Conservation (phyloP, 2,113 vertebrate species). For the Ascaphus truei region DNA sequence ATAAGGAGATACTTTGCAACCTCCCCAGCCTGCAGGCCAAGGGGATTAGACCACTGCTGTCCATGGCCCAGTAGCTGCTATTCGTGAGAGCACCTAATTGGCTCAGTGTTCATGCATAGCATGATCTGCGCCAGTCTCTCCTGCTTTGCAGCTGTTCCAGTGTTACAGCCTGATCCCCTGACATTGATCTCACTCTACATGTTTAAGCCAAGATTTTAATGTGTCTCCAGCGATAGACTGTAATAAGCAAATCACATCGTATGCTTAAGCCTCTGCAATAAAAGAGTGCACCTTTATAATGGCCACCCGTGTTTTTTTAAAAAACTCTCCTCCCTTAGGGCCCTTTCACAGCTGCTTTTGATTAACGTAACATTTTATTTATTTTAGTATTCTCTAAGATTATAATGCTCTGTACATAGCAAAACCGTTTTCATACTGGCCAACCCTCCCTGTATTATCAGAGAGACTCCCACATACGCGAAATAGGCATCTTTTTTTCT, state of each 20-base stretch:
- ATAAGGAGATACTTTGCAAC: too few species aligned
- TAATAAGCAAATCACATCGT: slow-evolving; percentile 15
- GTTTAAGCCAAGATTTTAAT: neutral
- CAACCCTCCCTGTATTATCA: too few species aligned
- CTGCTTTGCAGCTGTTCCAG: neutral
- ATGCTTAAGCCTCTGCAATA: neutral
- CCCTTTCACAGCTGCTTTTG: too few species aligned
- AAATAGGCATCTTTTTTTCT: too few species aligned
- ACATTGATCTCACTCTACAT: neutral
- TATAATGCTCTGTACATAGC: too few species aligned
- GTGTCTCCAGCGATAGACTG: neutral
- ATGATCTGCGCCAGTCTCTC: slow-evolving; percentile 1
- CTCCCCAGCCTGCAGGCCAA: neutral
- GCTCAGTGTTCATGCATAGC: neutral
- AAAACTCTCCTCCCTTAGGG: too few species aligned
- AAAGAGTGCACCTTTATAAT: neutral
- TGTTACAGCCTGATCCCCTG: neutral
- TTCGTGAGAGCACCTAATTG: neutral
- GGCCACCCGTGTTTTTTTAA: too few species aligned
- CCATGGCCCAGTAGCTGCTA: neutral
- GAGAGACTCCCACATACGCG: too few species aligned
- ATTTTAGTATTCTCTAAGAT: too few species aligned
- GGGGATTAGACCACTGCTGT: neutral
- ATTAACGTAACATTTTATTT: too few species aligned
- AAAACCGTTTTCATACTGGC: too few species aligned